Evolutionary conservation across 2,797 vertebrate species (phyloP).

Genomic region (Sebastes alutus): DNA sequence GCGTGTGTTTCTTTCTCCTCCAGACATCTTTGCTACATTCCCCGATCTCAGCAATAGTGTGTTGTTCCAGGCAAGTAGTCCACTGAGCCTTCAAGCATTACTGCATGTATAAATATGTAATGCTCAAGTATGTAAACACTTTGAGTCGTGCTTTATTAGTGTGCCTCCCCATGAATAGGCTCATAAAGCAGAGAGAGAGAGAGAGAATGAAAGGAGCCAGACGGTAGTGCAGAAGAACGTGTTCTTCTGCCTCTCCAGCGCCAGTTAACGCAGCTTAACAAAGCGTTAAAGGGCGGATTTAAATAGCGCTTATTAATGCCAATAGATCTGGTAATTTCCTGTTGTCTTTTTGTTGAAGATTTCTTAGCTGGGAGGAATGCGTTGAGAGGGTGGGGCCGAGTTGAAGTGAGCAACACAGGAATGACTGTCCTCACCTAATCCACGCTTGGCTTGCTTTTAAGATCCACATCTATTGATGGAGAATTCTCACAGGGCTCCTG

Average conservation of each 20-base stretch:
- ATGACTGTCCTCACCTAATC: slow-evolving; percentile 61
- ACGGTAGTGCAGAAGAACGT: not conserved
- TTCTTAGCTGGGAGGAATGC: slow-evolving; percentile 59
- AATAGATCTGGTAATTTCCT: slow-evolving; percentile 54
- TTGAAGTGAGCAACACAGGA: slow-evolving; percentile 30
- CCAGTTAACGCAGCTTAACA: slow-evolving; percentile 11
- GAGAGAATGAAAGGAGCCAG: slow-evolving; percentile 32
- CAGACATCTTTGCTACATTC: not conserved
- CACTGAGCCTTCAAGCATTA: slow-evolving; percentile 27
- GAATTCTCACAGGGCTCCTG: slow-evolving; percentile 39
- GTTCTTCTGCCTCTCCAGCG: slow-evolving; percentile 21
- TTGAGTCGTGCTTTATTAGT: slow-evolving; percentile 40
- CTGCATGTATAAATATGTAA: slow-evolving; percentile 62
- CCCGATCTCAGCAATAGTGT: not conserved
- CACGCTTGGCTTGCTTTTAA: slow-evolving; percentile 50
- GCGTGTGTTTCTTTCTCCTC: not conserved
- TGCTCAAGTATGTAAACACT: slow-evolving; percentile 72
- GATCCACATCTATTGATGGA: slow-evolving; percentile 55
- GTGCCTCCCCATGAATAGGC: slow-evolving; percentile 42
- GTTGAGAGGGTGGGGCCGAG: slow-evolving; percentile 40
- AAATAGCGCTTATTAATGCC: slow-evolving; percentile 22
- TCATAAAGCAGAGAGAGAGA: slow-evolving; percentile 8
- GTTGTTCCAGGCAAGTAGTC: slow-evolving; percentile 1
- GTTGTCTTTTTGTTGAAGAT: slow-evolving; percentile 50
- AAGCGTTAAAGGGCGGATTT: slow-evolving; percentile 28